Evolutionary conservation across 2,888 invertebrate species (phyloP).

Genomic region (Dasypolia templi): DNA sequence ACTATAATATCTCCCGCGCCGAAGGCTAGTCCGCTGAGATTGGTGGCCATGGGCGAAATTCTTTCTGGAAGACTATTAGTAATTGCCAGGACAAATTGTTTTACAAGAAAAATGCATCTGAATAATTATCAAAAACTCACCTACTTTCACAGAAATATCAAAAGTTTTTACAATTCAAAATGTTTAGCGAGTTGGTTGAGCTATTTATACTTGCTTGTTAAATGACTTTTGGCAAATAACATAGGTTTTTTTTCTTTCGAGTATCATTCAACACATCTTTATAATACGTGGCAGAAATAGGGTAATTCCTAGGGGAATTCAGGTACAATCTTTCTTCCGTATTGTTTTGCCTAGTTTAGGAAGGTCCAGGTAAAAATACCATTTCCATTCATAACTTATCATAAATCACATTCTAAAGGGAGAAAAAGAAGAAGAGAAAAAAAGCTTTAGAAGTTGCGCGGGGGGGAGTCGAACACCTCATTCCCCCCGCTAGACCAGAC

Average conservation of each 20-base stretch:
- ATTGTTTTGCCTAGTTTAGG: not conserved
- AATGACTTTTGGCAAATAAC: slow-evolving; percentile 53
- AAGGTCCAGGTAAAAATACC: not conserved
- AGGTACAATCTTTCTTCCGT: slow-evolving; percentile 7
- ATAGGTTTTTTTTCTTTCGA: slow-evolving; percentile 15
- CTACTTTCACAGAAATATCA: slow-evolving; percentile 23
- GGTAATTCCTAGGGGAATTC: slow-evolving; percentile 10
- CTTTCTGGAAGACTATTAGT: not conserved
- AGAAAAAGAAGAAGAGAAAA: too few species aligned
- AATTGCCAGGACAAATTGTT: not conserved
- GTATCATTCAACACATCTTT: slow-evolving; percentile 35
- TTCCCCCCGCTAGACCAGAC: too few species aligned
- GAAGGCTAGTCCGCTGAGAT: not conserved
- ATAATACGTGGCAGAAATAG: slow-evolving; percentile 14
- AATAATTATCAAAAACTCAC: slow-evolving; percentile 4
- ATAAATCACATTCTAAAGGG: too few species aligned
- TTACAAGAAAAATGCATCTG: slow-evolving; percentile 1
- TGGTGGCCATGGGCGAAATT: not conserved
- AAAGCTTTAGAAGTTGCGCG: too few species aligned
- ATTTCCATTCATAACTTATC: not conserved
- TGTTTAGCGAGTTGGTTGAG: slow-evolving; percentile 1
- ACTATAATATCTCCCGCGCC: not conserved
- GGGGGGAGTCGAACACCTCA: too few species aligned
- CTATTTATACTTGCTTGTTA: slow-evolving; percentile 41
- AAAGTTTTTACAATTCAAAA: slow-evolving; percentile 9